Evolutionary conservation across 2,888 invertebrate species (phyloP), one percentile per base, ranked within the genome.

Genomic region (Panopea generosa): DNA sequence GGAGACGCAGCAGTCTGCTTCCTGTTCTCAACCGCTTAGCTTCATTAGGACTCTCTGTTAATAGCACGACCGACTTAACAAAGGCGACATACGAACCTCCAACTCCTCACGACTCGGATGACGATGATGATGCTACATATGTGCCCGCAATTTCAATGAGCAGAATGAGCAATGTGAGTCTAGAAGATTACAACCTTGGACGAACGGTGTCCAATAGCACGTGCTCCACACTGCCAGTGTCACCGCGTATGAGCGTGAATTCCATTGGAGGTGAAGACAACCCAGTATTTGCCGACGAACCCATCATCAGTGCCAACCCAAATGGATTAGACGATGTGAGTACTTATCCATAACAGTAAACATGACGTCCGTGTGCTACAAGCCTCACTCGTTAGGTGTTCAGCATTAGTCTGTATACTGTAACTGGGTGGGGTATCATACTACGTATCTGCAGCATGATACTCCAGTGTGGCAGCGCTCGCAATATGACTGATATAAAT

Each of bases 21-120:
- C 88, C 89, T 2, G 87, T 86, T 18, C 82, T 90, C 27, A 86
- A 86, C 45, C 77, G 87, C 9, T 82, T 88, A 14, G 90, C 89
- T 4, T 87, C 89, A 43, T 79, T 90, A 50, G 88, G 87, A 7
- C 73, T 87, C 22, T 84, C 87, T 40, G 86, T 86, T 2, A 80
- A 86, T 52, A 88, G 87, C 33, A 87, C 86, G 50, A 82, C 87
- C n/a, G 85, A 88, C 1, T 81, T 86, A 50, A 73, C 89, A 4
- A 87, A 87, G 60, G 73, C 83, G 45, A 82, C 67, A 9, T 74
- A 60, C 53, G 81, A 81, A 26, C 77, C 81, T 9, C 77, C 71
- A 4, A 81, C 81, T 16, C 81, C 81, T 0, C 66, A 65, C 22
- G 77, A 77, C 27, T 77, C 77, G 4, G 74, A 74, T 3, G 81